Conservation (phyloP, 2,888 invertebrate species). For the Campopleginae sp. region DNA sequence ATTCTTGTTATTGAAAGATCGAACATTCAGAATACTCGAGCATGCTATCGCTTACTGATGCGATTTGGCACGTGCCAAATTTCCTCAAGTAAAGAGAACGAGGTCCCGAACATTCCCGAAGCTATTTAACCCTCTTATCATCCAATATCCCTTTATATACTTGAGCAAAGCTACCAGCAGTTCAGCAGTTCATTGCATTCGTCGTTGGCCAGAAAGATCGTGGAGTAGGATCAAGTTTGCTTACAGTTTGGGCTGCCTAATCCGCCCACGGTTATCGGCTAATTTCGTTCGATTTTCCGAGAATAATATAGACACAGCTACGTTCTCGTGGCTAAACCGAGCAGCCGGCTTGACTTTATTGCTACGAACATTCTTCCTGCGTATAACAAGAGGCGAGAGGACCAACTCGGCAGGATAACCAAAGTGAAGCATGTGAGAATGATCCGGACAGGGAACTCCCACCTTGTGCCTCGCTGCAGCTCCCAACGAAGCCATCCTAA, state of each 20-base stretch:
- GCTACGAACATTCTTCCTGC: conserved; percentile 11
- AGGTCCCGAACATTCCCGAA: not conserved
- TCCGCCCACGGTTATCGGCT: conserved; percentile 27
- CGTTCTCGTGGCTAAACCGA: not conserved
- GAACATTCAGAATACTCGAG: not conserved
- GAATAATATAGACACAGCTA: conserved; percentile 33
- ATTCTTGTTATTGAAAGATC: not conserved
- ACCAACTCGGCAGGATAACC: not conserved
- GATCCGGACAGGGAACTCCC: not conserved
- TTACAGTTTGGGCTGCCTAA: conserved; percentile 2
- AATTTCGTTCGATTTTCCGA: conserved; percentile 57
- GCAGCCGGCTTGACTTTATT: conserved; percentile 14
- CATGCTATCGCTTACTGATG: not conserved
- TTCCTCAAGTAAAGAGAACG: not conserved
- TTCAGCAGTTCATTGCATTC: conserved; percentile 37
- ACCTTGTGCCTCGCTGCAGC: not conserved
- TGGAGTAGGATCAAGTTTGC: conserved; percentile 20
- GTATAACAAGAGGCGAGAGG: conserved; percentile 44
- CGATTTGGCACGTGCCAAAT: not conserved
- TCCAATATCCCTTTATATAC: conserved; percentile 31
- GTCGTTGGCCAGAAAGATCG: conserved; percentile 33
- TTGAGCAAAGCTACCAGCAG: conserved; percentile 25
- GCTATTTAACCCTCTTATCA: not conserved
- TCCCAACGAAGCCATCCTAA: conserved; percentile 49
- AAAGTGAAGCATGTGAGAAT: conserved; percentile 5